These are phyloP conservation scores for Anoplopoma fimbria DNA, from an alignment of 2,113 vertebrate genomes.

Conservation along the genomic window DNA sequence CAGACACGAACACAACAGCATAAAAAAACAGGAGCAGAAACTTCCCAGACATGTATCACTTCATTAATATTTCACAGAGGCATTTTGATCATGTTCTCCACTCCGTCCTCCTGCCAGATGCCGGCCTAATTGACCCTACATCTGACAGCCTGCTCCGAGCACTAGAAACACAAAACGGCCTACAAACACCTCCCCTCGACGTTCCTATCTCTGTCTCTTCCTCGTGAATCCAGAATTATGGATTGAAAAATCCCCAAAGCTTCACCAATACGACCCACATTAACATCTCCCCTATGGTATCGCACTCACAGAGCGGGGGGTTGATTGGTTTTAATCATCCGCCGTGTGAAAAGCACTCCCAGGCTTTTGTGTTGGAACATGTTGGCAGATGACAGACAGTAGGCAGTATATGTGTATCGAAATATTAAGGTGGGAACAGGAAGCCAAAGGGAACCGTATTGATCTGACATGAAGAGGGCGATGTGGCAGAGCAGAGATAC, in stretches of 20 bases:
- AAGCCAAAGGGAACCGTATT: slow-evolving; percentile 27
- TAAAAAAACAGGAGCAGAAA: not conserved
- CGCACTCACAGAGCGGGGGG: not conserved
- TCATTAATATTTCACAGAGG: slow-evolving; percentile 38
- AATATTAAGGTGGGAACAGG: slow-evolving; percentile 21
- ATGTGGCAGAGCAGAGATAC: slow-evolving; percentile 9
- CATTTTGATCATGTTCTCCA: slow-evolving; percentile 35
- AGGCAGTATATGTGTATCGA: slow-evolving; percentile 40
- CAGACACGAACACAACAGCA: not conserved
- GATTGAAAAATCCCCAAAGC: slow-evolving; percentile 35
- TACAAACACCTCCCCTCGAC: not conserved
- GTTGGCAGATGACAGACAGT: slow-evolving; percentile 33
- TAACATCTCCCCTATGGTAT: slow-evolving; percentile 23
- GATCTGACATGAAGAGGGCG: slow-evolving; percentile 37
- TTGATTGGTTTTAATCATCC: slow-evolving; percentile 40
- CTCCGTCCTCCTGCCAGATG: slow-evolving; percentile 12
- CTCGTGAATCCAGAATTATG: slow-evolving; percentile 12
- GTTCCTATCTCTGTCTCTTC: not conserved
- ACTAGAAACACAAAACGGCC: slow-evolving; percentile 14
- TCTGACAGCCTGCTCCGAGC: slow-evolving; percentile 19
- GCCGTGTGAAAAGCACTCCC: not conserved
- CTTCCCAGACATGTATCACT: slow-evolving; percentile 17
- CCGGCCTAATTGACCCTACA: slow-evolving; percentile 34
- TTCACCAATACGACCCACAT: slow-evolving; percentile 29
- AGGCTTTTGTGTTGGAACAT: slow-evolving; percentile 7